Base-by-base conservation (phyloP, 2,797 vertebrate species). In the Aplochiton taeniatus region DNA sequence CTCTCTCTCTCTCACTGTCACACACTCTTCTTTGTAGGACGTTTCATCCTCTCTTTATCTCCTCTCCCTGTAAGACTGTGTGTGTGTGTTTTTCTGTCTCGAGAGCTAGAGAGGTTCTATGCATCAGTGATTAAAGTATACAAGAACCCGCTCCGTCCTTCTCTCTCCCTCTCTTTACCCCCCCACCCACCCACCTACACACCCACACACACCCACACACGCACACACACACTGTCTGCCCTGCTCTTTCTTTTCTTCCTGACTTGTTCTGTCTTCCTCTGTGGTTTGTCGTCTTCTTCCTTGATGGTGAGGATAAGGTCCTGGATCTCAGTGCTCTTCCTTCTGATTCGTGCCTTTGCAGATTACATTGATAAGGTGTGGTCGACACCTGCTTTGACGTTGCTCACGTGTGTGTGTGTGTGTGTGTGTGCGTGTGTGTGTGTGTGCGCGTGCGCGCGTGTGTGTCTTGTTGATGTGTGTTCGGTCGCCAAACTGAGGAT, bases 351-450 rank as follows among this genome's bases (percentile, higher is more conserved):
- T 55, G 54, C 58, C 44, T 69, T 9, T 54, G 75, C 74, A 79
- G 84, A 87, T 83, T 19, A 3, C 4, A 61, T 53, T 72, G 84
- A 88, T 88, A 84, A 79, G 80, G 72, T 3, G 6, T 31, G 31
- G 31, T 6, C 31, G 75, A 79, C 86, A 86, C 85, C 85, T 85
- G 86, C 80, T 66, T 31, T 61, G 61, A 69, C 46, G 61, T 53
- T 59, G 65, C 54, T 77, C 61, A 63, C 9, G 48, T 78, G 73
- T 69, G 17, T 68, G 52, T 55, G 55, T 72, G 58, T 60, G 59
- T 65, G 61, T 62, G 61, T 58, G 67, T 52, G 62, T 57, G 59
- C 31, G 49, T 49, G 77, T 19, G n/a, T 46, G 43, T 16, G 31
- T 58, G 31, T 11, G 52, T 20, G 52, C 1, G 51, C 11, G 18